A percentile compares a stretch with the other conserved stretches of the same genome.
These are phyloP conservation scores for Asteroscopus sphinx DNA, from an alignment of 2,888 invertebrate genomes.

Conservation along the genomic window DNA sequence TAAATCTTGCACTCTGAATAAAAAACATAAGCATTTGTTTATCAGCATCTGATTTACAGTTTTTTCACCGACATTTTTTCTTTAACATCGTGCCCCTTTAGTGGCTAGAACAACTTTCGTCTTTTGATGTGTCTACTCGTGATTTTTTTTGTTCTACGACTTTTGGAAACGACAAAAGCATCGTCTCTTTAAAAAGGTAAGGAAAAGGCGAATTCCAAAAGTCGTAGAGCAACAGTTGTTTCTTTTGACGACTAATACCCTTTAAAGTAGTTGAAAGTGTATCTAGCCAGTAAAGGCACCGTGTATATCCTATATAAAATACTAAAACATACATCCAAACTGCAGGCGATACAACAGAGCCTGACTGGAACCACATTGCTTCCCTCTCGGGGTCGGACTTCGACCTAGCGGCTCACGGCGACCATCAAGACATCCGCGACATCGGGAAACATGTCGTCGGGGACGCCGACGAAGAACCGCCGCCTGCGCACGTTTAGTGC, in stretches of 20 bases:
- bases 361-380: conserved; percentile 87
- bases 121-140: not conserved
- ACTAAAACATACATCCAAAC: not conserved
- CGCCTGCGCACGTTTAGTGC: conserved; percentile 73
- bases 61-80: not conserved
- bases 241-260: too few relatives aligned
- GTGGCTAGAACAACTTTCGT: conserved; percentile 2
- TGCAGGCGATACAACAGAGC: conserved; percentile 69
- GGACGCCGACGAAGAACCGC: conserved; percentile 58
- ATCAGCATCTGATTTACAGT: not conserved
- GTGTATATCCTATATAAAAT: too few relatives aligned
- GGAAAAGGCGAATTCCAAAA: too few relatives aligned
- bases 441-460: conserved; percentile 72
- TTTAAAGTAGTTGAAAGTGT: too few relatives aligned
- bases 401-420: conserved; percentile 90
- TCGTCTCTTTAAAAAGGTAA: too few relatives aligned
- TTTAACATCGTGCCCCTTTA: conserved; percentile 12
- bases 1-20: not conserved
- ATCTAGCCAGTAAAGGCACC: too few relatives aligned
- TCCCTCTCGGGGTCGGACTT: conserved; percentile 91
- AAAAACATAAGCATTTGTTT: not conserved
- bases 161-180: too few relatives aligned
- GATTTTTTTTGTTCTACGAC: not conserved
- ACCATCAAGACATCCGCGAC: conserved; percentile 72
- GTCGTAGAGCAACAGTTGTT: too few relatives aligned